These are phyloP conservation scores for Chanos chanos DNA, from an alignment of 2,797 vertebrate species.

Conservation along the genomic window DNA sequence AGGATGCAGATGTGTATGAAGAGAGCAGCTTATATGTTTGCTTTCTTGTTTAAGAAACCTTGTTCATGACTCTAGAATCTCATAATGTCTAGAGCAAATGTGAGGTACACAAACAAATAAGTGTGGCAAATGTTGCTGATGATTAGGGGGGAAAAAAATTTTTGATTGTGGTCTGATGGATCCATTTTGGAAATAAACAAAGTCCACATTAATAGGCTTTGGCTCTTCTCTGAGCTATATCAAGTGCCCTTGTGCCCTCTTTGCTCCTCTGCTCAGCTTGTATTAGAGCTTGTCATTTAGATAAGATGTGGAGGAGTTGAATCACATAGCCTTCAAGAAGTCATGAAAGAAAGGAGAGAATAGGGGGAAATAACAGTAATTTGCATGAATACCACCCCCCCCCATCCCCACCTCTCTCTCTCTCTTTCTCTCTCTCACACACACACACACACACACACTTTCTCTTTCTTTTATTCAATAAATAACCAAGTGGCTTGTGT, in stretches of 20 bases:
- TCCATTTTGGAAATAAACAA: conserved; percentile 25
- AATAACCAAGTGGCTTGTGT: conserved; percentile 68
- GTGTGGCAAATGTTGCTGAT: conserved; percentile 1
- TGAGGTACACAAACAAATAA: no score
- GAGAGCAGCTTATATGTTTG: no score
- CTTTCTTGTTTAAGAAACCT: no score
- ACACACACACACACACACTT: conserved; percentile 9
- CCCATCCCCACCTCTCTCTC: conserved; percentile 7
- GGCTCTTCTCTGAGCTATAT: conserved; percentile 7
- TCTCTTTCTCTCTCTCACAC: not conserved
- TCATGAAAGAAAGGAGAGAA: conserved; percentile 49
- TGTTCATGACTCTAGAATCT: no score
- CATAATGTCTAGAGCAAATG: no score
- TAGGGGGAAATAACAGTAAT: conserved; percentile 55
- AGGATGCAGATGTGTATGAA: no score
- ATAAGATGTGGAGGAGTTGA: conserved; percentile 46
- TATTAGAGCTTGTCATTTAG: conserved; percentile 36
- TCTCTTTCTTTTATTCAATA: conserved; percentile 57
- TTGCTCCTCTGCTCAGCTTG: conserved; percentile 26
- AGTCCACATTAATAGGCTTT: conserved; percentile 16
- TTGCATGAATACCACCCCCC: conserved; percentile 62
- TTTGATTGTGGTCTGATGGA: not conserved
- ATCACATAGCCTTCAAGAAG: conserved; percentile 44
- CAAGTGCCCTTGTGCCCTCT: conserved; percentile 35
- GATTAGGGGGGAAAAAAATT: conserved; percentile 6